Percentiles rank a stretch among this genome's conserved stretches.
phyloP scores from a whole-genome alignment of 1,140 invertebrate genomes.

The Phymorhynchus buccinoides region DNA sequence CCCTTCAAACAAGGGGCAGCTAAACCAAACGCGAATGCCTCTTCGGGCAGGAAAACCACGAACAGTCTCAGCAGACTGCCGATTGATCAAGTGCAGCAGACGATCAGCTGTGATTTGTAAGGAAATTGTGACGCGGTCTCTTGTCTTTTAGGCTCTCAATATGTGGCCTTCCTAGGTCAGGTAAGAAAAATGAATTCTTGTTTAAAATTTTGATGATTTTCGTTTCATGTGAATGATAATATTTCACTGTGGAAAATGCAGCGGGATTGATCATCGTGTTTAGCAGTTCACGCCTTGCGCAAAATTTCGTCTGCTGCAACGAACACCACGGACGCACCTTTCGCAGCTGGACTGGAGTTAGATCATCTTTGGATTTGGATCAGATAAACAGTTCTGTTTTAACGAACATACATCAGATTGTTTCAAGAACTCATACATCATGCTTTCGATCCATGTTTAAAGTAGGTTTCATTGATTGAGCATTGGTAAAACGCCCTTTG shows the following conservation, averaged over 20 bases:
- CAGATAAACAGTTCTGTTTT: not conserved
- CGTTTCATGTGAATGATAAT: not conserved
- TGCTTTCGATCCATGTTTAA: not conserved
- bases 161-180: not conserved
- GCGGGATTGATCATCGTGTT: not conserved
- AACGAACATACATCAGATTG: not conserved
- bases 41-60: not conserved
- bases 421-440: not conserved
- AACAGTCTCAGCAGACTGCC: not conserved
- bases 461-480: not conserved
- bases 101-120: constrained; percentile 11
- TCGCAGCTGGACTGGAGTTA: not conserved
- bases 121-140: not conserved
- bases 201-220: not conserved
- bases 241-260: not conserved
- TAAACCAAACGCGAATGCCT: not conserved
- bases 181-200: not conserved
- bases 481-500: not conserved
- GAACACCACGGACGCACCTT: not conserved
- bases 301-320: constrained; percentile 5
- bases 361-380: not conserved
- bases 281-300: not conserved
- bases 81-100: constrained; percentile 7
- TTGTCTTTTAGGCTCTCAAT: not conserved
- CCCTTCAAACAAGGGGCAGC: not conserved